These are phyloP conservation scores for Siphlonurus alternatus DNA, from an alignment of 2,888 invertebrate genomes.

Conservation along the genomic window DNA sequence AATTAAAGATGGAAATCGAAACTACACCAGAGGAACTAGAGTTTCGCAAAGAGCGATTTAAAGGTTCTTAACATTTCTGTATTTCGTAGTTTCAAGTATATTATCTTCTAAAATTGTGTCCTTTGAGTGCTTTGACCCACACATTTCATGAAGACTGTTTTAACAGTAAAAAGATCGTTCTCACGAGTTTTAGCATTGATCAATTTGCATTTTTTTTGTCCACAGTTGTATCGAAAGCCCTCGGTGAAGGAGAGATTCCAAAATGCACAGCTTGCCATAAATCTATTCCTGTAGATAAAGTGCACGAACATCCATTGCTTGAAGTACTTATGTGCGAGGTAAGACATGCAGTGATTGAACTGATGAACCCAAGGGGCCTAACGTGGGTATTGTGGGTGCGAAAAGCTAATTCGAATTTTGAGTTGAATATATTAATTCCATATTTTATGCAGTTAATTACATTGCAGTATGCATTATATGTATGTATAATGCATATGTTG, in stretches of 20 bases:
- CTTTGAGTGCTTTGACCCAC: no score
- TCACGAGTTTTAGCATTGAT: no score
- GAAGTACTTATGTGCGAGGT: conserved; percentile 12
- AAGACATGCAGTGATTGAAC: background rate
- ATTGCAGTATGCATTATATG: background rate
- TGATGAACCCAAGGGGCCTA: background rate
- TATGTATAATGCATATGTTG: background rate
- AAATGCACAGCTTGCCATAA: background rate
- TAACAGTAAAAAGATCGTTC: no score
- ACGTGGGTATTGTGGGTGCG: no score
- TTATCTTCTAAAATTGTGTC: no score
- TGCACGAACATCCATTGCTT: conserved; percentile 12
- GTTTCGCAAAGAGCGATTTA: background rate
- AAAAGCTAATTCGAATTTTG: no score
- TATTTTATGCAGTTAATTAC: background rate
- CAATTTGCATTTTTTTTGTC: background rate
- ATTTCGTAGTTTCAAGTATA: no score
- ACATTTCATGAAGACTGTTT: no score
- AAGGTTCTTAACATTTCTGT: background rate
- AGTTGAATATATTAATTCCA: no score
- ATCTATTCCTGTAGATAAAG: background rate
- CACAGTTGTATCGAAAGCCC: background rate
- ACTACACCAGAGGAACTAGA: background rate
- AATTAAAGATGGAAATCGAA: background rate
- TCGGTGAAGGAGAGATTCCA: background rate